Evolutionary conservation across 92 coral and sea anemone species (phyloP).

Genomic region (Parazoanthus atlanticus): DNA sequence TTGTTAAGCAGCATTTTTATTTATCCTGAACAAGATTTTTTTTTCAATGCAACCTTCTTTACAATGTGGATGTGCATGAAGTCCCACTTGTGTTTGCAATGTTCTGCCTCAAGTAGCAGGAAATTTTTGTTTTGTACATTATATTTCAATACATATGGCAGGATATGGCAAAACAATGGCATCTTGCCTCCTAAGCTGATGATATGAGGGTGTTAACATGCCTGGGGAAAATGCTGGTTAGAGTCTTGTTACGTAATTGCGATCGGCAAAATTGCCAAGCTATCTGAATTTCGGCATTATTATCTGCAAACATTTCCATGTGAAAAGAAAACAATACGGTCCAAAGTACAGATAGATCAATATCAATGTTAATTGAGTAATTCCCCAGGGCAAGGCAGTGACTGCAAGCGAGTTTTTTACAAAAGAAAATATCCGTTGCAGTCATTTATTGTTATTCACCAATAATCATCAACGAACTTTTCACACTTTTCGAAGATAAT

Average conservation of each 20-base stretch:
- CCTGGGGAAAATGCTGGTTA: neutral
- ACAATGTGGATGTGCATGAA: neutral
- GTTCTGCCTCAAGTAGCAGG: neutral
- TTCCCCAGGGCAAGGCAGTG: neutral
- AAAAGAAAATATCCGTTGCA: too few species aligned
- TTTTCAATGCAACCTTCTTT: neutral
- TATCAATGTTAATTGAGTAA: too few species aligned
- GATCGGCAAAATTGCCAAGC: neutral
- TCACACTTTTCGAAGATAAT: neutral
- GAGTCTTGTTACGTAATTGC: neutral
- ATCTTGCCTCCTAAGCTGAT: too few species aligned
- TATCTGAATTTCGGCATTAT: neutral
- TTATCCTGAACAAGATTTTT: too few species aligned
- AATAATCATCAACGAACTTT: neutral
- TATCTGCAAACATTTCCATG: neutral
- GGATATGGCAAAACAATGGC: neutral
- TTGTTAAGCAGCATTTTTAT: too few species aligned
- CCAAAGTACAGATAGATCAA: slow-evolving; percentile 10
- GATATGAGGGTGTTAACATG: neutral
- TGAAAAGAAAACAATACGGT: neutral
- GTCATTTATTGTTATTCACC: too few species aligned
- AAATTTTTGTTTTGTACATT: too few species aligned
- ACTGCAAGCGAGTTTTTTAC: too few species aligned
- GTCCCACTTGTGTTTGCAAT: neutral
- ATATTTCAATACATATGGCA: neutral